Base-by-base conservation (phyloP, 2,113 vertebrate genomes). In the Spheniscus mendiculus region DNA sequence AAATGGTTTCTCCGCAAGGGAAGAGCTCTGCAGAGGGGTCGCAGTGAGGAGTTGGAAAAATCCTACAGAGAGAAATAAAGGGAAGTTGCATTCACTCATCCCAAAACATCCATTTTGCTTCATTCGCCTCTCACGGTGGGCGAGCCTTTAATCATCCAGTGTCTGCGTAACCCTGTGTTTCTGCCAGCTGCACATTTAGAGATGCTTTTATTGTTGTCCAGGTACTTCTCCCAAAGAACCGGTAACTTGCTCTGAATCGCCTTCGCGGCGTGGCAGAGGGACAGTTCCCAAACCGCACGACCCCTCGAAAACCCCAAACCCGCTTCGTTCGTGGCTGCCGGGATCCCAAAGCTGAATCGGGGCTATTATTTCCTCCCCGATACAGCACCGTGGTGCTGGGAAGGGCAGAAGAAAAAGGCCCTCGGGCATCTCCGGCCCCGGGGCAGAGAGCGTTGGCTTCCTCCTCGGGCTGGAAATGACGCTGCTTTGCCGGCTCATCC, bases 371-470 rank as follows among this genome's bases (percentile, higher is more conserved):
- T 29, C 38, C 32, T 53, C 38, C 30, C 5, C 0, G 0, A 5
- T 18, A 58, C 0, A 0, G 19, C 69, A 52, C 49, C 4, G 0
- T 2, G 30, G 69, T 47, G 53, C 36, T 58, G 83, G 27, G 53
- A 18, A 58, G 27, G 23, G 63, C 49, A 78, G 55, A 83, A 83
- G n/a, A 16, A 72, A 36, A 83, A 79, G 11, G 9, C 9, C 14
- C 50, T 47, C 0, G 5, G 44, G 36, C 42, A 26, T 13, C 32
- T 47, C 22, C 3, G 6, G 11, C 26, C 0, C 0, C 0, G 36
- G 53, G 62, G 3, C 50, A 65, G 62, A 12, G 27, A 0, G 0
- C 3, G 0, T n/a, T 29, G 19, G 12, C 70, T 95, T 94, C 90
- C 92, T 79, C 73, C 77, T 45, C 0, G 0, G 34, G 49, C 36